A percentile compares a stretch with the other conserved stretches of the same genome.
Evolutionary conservation across 1,140 invertebrate species (phyloP).

Genomic region (Mactra quadrangularis): DNA sequence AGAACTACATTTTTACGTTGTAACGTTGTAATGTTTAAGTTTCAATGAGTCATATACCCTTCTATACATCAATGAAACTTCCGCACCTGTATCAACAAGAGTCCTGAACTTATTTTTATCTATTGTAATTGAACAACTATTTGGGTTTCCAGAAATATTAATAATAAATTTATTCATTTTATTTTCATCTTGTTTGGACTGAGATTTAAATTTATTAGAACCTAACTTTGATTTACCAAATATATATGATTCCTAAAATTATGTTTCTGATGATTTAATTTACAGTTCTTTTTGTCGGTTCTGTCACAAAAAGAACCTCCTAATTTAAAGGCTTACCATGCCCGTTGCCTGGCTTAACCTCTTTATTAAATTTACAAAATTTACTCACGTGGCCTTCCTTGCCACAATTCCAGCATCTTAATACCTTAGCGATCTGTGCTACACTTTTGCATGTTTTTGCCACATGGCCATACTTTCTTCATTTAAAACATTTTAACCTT

Average conservation of each 20-base stretch:
- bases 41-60: conserved; percentile 24
- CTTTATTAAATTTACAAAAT: background rate
- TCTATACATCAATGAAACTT: conserved; percentile 12
- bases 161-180: background rate
- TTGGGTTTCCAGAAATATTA: conserved; percentile 27
- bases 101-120: conserved; percentile 12
- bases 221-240: background rate
- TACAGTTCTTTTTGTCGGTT: too few relatives aligned
- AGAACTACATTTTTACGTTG: background rate
- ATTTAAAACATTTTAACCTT: conserved; percentile 2
- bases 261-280: too few relatives aligned
- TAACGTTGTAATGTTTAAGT: conserved; percentile 16
- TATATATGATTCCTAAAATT: background rate
- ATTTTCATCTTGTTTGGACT: background rate
- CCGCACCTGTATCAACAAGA: conserved; percentile 36
- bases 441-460: background rate
- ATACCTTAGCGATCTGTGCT: background rate
- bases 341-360: background rate
- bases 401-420: conserved; percentile 26
- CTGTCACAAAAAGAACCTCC: too few relatives aligned
- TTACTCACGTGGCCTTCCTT: background rate
- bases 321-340: background rate
- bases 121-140: conserved; percentile 15
- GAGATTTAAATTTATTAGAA: background rate
- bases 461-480: background rate